Evolutionary conservation across 2,797 vertebrate species (phyloP), one percentile per base, ranked within the genome.

Genomic region (Brachymystax lenok): DNA sequence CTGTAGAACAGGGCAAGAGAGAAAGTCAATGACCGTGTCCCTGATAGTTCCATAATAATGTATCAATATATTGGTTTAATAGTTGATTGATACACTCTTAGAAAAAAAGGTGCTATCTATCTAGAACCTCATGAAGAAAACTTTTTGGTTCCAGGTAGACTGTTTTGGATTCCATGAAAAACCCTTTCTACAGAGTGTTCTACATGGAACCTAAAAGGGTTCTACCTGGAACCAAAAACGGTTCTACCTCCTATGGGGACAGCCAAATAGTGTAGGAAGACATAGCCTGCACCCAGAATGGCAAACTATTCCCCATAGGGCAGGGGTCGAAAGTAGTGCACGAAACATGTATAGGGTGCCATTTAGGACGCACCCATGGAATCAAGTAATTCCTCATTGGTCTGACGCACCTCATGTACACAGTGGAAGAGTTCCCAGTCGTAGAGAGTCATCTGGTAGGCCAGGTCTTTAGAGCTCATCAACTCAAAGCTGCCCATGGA

Each of bases 341-440:
- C 2, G 13, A 63, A n/a, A 21, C 1, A 21, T 6, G 10, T 27
- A 51, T 1, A 69, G 13, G 52, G 69, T 71, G 4, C 10, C 5
- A 19, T 63, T 7, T n/a, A 19, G 16, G 52, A 19, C 16, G 10
- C 40, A 46, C 0, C 40, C 10, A 46, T 46, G 12, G 10, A 12
- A 46, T 46, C 40, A 46, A 46, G 40, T 56, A 19, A 56, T 56
- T 7, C 27, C n/a, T 16, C 8, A 21, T n/a, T 14, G 78, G 17
- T 76, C 35, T 77, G 63, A 69, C 69, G 63, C 92, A 99, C 98
- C 96, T 99, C 98, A 77, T 98, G 97, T 2, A 99, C 97, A 76
- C 97, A 99, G 92, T 96, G 94, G 93, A 99, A 99, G 84, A 99
- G 97, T 77, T 99, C 98, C 98, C 98, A 99, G 79, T 99, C 98